Evolutionary conservation across 2,888 invertebrate species (phyloP), one percentile per base, ranked within the genome.

Genomic region (Norana najaformis): DNA sequence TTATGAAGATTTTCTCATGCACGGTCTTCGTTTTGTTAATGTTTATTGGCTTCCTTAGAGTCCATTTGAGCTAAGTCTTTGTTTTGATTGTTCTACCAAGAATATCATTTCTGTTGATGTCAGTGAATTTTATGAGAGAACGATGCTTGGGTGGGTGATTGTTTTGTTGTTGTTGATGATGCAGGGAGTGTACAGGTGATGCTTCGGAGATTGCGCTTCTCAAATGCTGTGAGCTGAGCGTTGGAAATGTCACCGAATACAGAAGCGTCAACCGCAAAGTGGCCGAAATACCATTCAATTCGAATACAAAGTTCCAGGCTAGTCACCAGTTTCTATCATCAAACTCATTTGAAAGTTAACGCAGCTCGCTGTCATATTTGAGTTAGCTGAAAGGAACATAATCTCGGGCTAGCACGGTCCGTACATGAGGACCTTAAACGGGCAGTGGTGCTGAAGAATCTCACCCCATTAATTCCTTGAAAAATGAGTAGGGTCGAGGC

Each of bases 251-350:
- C 6, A 93, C 93, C 5, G 93, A 94, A 90, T 95, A 93, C 93
- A 92, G 95, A 90, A 92, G 92, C 53, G 92, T 92, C 82, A 94
- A 95, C 93, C 93, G 93, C 91, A 95, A 95, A 91, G 92, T 95
- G 30, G 47, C 93, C 90, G 95, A 95, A 93, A 94, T 95, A 92
- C 95, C 95, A 47, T 95, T 95, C 94, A 95, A 95, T 93, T 95
- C 95, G 0, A 95, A 95, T 89, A 95, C 95, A 93, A 95, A 95
- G 93, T 95, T 95, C 93, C 95, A 95, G 93, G 94, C 94, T 5
- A 23, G 37, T 36, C n/a, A 69, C 8, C n/a, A 8, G n/a, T 8
- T n/a, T 13, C 30, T 69, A 69, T 30, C 69, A 30, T n/a, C 4
- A 20, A 23, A 47, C 47, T 47, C 47, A 69, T 8, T 30, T 53